These are phyloP conservation scores for Drosophila sturtevanti DNA, from an alignment of 1,140 invertebrate genomes.

Conservation along the genomic window DNA sequence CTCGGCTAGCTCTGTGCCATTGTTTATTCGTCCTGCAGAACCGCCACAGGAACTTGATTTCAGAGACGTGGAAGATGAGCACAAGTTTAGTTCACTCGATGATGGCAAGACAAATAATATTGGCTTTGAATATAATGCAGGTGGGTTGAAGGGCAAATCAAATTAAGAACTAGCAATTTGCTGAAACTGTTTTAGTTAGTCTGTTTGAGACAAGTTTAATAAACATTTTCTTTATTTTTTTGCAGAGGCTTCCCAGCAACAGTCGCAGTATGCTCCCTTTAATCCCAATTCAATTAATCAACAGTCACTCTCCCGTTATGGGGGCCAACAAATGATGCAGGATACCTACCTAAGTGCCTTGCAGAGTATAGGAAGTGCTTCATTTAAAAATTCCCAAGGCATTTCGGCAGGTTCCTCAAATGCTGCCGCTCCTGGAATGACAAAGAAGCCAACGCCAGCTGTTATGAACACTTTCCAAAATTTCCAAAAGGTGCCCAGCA, in stretches of 20 bases:
- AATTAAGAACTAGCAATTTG: background rate
- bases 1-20: constrained; percentile 64
- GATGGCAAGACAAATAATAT: constrained; percentile 81
- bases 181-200: background rate
- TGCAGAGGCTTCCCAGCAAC: constrained; percentile 73
- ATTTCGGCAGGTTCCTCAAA: constrained; percentile 62
- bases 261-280: constrained; percentile 67
- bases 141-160: constrained; percentile 34
- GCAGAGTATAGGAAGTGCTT: constrained; percentile 73
- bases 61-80: constrained; percentile 83
- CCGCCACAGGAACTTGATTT: constrained; percentile 86
- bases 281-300: constrained; percentile 61
- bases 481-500: constrained; percentile 92
- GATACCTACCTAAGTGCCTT: constrained; percentile 73
- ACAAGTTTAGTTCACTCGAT: constrained; percentile 82
- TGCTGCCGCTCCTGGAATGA: constrained; percentile 57
- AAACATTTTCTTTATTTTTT: background rate
- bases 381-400: constrained; percentile 75
- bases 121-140: constrained; percentile 81
- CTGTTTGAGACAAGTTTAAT: background rate
- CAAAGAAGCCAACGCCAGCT: constrained; percentile 65
- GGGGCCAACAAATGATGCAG: constrained; percentile 72
- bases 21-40: constrained; percentile 75
- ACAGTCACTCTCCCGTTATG: constrained; percentile 62
- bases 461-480: constrained; percentile 85